Evolutionary conservation across 2,797 vertebrate species (phyloP).

Genomic region (Crotalus adamanteus): DNA sequence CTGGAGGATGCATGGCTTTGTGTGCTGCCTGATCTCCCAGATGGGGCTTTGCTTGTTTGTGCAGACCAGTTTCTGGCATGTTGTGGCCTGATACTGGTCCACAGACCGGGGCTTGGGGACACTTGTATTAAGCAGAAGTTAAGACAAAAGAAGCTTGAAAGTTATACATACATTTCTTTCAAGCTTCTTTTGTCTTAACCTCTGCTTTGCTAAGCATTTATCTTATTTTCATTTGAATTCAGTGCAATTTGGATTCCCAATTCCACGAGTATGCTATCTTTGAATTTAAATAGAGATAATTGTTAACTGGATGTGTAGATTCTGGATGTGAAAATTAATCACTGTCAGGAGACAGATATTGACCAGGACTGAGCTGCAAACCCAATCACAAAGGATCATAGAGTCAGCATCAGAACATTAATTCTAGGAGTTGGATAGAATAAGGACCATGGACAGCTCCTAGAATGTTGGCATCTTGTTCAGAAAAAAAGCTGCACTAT

Average conservation of each 20-base stretch:
- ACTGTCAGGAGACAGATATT: background rate
- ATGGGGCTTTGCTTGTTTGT: no score
- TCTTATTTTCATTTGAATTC: background rate
- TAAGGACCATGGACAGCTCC: background rate
- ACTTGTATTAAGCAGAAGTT: background rate
- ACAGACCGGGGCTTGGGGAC: no score
- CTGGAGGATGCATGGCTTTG: no score
- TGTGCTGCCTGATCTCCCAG: no score
- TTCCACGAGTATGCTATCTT: background rate
- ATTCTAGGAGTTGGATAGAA: background rate
- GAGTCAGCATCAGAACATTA: background rate
- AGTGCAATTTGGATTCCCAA: background rate
- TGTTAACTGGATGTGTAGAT: background rate
- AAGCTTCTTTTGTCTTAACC: background rate
- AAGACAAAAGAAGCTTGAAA: background rate
- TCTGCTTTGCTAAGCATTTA: background rate
- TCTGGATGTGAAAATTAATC: background rate
- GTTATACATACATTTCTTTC: background rate
- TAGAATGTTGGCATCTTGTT: background rate
- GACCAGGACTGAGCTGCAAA: background rate
- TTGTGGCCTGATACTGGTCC: no score
- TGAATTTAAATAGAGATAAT: background rate
- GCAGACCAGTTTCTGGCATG: no score
- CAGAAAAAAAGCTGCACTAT: background rate
- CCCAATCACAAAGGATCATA: background rate